Evolutionary conservation across 2,113 vertebrate species (phyloP).

Genomic region (Gnathonemus longibarbis): DNA sequence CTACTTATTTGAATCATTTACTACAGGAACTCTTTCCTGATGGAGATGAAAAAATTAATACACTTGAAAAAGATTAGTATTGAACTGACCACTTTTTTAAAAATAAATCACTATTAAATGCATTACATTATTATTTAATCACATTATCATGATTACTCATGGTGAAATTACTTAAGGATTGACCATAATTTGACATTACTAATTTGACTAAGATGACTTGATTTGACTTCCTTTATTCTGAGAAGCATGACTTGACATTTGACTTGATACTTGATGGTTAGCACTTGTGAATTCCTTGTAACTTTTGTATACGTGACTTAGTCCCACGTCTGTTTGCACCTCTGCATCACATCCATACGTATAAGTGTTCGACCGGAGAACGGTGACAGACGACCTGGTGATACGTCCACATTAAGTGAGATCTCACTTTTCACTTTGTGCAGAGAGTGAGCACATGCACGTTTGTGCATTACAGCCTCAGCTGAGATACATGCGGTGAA

Average conservation of each 20-base stretch:
- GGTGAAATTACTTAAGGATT: not conserved
- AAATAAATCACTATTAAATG: not conserved
- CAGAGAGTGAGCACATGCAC: not conserved
- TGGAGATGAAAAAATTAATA: not conserved
- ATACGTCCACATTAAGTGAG: not conserved
- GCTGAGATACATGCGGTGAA: not conserved
- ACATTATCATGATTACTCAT: not conserved
- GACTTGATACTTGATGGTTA: not conserved
- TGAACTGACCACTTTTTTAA: not conserved
- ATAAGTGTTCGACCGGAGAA: not conserved
- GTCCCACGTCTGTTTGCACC: not conserved
- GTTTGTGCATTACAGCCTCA: not conserved
- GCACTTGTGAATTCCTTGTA: not conserved
- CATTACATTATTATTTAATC: not conserved
- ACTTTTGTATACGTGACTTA: not conserved
- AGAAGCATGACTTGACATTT: not conserved
- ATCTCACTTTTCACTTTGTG: not conserved
- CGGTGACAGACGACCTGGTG: not conserved
- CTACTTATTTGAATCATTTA: not conserved
- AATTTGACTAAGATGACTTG: not conserved
- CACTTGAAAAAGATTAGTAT: not conserved
- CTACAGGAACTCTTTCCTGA: not conserved
- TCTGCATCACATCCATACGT: not conserved
- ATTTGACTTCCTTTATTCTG: not conserved
- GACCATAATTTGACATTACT: not conserved